Conservation (phyloP, 64 coral and sea anemone species). For the Catalaphyllia jardinei region DNA sequence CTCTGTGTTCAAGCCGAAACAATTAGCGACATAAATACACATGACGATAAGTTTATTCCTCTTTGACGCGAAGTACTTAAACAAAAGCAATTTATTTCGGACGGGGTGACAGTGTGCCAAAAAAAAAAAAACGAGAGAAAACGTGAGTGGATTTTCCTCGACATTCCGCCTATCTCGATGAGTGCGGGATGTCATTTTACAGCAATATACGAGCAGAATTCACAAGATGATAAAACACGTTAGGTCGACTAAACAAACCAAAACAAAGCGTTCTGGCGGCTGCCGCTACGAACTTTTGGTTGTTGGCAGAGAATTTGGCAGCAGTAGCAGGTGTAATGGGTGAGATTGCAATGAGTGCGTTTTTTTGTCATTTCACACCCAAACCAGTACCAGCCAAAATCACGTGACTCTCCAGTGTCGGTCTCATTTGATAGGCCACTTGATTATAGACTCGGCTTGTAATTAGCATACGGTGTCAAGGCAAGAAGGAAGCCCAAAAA, state of each 20-base stretch:
- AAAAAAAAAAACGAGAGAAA: background rate
- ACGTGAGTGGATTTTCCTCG: background rate
- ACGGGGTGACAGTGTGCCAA: background rate
- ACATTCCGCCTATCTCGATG: constrained; percentile 2
- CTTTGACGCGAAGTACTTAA: constrained; percentile 2
- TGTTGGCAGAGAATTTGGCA: background rate
- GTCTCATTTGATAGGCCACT: constrained; percentile 90
- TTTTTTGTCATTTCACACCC: constrained; percentile 53
- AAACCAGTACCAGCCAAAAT: constrained; percentile 62
- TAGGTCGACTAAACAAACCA: background rate
- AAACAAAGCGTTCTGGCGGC: constrained; percentile 3
- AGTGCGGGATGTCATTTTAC: background rate
- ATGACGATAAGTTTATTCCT: background rate
- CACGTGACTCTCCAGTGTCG: constrained; percentile 70
- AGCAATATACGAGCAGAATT: background rate
- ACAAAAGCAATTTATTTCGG: background rate
- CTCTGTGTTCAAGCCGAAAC: background rate
- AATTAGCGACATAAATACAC: background rate
- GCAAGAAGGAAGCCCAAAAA: constrained; percentile 83
- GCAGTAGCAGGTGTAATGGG: constrained; percentile 2
- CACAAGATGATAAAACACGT: background rate
- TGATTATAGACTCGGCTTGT: constrained; percentile 86
- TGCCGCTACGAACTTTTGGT: background rate
- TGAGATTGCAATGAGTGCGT: background rate
- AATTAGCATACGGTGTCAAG: constrained; percentile 99